phyloP scores from a whole-genome alignment of 2,113 vertebrate species.

The Epinephelus moara region DNA sequence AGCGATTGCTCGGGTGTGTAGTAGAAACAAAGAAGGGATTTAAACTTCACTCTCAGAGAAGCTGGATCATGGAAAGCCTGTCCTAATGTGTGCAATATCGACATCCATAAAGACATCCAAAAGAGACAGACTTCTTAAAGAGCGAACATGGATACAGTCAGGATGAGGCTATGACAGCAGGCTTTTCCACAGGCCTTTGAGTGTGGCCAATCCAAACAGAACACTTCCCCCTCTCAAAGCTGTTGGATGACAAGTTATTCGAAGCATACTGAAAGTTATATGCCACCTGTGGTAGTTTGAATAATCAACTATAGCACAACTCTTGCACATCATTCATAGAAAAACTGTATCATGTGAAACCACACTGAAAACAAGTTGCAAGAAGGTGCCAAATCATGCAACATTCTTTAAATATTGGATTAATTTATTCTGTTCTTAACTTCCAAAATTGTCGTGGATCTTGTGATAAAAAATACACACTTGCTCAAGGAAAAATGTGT shows the following conservation, averaged over 20 bases:
- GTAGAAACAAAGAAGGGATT: background rate
- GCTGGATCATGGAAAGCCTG: background rate
- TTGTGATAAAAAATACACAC: slow-evolving; percentile 9
- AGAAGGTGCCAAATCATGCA: background rate
- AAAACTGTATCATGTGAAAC: background rate
- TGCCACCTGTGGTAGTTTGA: background rate
- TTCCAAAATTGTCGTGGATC: background rate
- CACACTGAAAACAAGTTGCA: background rate
- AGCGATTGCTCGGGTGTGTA: background rate
- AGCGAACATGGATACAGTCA: too few species aligned
- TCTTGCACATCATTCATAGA: background rate
- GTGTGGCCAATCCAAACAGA: background rate
- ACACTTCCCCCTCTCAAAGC: background rate
- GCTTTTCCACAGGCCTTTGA: background rate
- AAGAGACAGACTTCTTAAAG: background rate
- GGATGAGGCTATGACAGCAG: background rate
- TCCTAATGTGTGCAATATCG: background rate
- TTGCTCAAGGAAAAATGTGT: background rate
- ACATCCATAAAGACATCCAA: too few species aligned
- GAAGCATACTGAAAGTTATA: background rate
- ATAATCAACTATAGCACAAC: background rate
- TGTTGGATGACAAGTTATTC: background rate
- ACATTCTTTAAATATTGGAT: background rate
- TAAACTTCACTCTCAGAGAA: background rate
- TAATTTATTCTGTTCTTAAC: background rate